These are phyloP conservation scores for Dicycla oo DNA, from an alignment of 2,888 invertebrate genomes.

Conservation along the genomic window DNA sequence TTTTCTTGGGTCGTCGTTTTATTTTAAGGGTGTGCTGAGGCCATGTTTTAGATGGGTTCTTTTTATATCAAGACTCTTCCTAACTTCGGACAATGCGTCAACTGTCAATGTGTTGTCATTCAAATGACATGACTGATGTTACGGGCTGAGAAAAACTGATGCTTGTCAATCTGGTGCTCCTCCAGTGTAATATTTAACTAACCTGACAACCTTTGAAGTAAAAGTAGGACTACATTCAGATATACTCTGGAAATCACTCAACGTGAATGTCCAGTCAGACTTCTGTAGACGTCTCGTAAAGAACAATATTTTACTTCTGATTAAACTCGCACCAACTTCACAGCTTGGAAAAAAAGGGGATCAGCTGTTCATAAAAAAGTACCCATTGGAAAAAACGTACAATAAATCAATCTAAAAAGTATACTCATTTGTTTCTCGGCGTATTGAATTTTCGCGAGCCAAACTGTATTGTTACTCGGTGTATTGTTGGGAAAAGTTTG, in stretches of 20 bases:
- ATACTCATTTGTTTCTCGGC: conserved; percentile 60
- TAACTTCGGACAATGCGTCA: not conserved
- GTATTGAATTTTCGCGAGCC: conserved; percentile 59
- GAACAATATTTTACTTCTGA: conserved; percentile 45
- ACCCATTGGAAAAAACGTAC: conserved; percentile 48
- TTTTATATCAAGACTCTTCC: not conserved
- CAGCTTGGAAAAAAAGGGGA: conserved; percentile 40
- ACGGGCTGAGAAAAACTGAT: not conserved
- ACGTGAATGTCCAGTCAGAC: not conserved
- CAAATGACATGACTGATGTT: too few relatives aligned
- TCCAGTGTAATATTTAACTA: too few relatives aligned
- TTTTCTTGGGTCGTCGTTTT: not conserved
- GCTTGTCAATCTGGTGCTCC: not conserved
- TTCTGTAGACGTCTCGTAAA: not conserved
- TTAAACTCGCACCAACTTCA: conserved; percentile 44
- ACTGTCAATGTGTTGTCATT: not conserved
- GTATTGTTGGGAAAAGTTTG: conserved; percentile 68
- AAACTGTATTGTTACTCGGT: conserved; percentile 66
- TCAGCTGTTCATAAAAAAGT: conserved; percentile 55
- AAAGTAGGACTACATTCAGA: not conserved
- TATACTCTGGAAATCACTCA: conserved; percentile 8
- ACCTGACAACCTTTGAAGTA: not conserved
- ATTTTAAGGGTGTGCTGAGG: not conserved
- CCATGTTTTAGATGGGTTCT: not conserved
- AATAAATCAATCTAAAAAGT: conserved; percentile 65